phyloP scores from a whole-genome alignment of 2,797 vertebrate genomes.

The Benthosema pterotum region DNA sequence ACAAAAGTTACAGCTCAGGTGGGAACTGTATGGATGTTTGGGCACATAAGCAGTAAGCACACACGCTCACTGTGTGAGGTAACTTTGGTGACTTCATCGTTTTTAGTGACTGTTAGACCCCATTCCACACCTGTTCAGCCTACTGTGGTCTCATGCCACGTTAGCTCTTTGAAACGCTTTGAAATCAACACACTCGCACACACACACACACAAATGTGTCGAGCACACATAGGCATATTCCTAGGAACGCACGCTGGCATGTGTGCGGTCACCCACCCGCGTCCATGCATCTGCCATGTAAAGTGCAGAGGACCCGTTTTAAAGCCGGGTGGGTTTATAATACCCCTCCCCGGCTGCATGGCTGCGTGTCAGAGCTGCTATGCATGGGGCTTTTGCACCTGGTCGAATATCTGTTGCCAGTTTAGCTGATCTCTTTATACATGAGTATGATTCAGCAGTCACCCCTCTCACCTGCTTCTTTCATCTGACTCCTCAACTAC shows the following conservation, averaged over 20 bases:
- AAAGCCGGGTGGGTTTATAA: constrained; percentile 65
- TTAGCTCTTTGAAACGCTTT: constrained; percentile 64
- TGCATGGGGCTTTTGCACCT: constrained; percentile 51
- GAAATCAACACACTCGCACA: neutral
- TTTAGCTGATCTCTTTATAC: constrained; percentile 48
- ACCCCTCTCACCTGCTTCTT: constrained; percentile 15
- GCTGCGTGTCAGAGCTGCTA: constrained; percentile 21
- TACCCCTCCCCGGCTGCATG: constrained; percentile 48
- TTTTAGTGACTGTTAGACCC: constrained; percentile 59
- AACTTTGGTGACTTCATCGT: constrained; percentile 50
- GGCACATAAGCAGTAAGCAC: constrained; percentile 16
- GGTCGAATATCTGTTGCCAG: constrained; percentile 52
- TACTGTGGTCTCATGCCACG: constrained; percentile 59
- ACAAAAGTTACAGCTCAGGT: constrained; percentile 71
- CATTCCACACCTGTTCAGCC: constrained; percentile 62
- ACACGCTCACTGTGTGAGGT: neutral
- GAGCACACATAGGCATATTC: constrained; percentile 19
- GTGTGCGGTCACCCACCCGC: neutral
- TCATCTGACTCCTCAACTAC: neutral
- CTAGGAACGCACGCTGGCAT: constrained; percentile 8
- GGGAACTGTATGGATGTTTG: constrained; percentile 39
- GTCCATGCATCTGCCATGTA: constrained; percentile 59
- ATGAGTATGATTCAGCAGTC: constrained; percentile 28
- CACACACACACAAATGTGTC: constrained; percentile 6
- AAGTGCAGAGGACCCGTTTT: constrained; percentile 66